A percentile compares a stretch with the other conserved stretches of the same genome.
phyloP scores from a whole-genome alignment of 2,888 invertebrate genomes.

The Dinocampus coccinellae region DNA sequence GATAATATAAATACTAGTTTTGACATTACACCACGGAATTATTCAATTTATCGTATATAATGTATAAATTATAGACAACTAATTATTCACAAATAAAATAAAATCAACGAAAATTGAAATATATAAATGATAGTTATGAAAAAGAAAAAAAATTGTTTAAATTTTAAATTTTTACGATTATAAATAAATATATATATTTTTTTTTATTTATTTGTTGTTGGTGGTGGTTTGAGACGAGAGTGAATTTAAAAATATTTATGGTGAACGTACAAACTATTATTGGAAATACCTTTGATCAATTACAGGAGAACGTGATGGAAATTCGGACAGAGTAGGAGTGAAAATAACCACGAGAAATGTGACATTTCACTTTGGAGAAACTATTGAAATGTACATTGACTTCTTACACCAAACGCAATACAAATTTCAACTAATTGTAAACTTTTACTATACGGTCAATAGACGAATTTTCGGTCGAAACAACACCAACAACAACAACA shows the following conservation, averaged over 20 bases:
- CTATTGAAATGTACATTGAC: slow-evolving; percentile 48
- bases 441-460: no score
- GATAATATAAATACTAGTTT: slow-evolving; percentile 12
- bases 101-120: background rate
- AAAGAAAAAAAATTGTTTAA: background rate
- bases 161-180: background rate
- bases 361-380: slow-evolving; percentile 40
- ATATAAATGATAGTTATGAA: background rate
- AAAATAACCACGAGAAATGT: slow-evolving; percentile 8
- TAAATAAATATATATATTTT: background rate
- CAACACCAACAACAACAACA: no score
- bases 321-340: background rate
- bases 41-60: background rate
- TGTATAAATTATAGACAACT: background rate
- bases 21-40: background rate
- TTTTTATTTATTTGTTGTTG: background rate
- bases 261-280: slow-evolving; percentile 16
- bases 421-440: background rate
- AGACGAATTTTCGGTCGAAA: no score
- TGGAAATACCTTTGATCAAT: slow-evolving; percentile 43
- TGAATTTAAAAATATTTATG: background rate
- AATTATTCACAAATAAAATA: background rate
- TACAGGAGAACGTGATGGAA: slow-evolving; percentile 38
- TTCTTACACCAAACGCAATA: slow-evolving; percentile 17
- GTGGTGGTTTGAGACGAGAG: background rate